Evolutionary conservation across 2,888 invertebrate genomes (phyloP).

Genomic region (Pyralis farinalis): DNA sequence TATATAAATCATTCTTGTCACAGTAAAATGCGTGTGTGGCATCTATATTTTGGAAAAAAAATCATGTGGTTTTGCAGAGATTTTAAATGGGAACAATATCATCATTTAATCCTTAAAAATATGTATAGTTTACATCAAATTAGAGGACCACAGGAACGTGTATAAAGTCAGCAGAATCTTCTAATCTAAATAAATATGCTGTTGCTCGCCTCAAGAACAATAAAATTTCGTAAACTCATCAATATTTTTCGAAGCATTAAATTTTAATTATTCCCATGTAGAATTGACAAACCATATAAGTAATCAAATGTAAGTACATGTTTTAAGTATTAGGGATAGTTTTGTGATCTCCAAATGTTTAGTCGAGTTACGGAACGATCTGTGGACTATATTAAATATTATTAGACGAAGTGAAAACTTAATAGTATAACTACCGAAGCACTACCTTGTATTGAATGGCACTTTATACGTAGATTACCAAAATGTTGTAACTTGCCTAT

Average conservation of each 20-base stretch:
- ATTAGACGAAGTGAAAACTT: not conserved
- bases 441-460: conserved; percentile 34
- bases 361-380: conserved; percentile 57
- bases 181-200: too few species aligned
- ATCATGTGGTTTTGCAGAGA: not conserved
- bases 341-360: conserved; percentile 69
- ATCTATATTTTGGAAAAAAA: too few species aligned
- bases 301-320: conserved; percentile 15
- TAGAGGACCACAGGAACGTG: too few species aligned
- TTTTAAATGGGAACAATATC: not conserved
- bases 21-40: too few species aligned
- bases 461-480: conserved; percentile 25
- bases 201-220: too few species aligned
- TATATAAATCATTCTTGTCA: too few species aligned
- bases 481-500: conserved; percentile 28
- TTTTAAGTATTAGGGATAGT: conserved; percentile 62
- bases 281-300: not conserved
- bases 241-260: too few species aligned
- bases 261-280: not conserved
- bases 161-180: too few species aligned
- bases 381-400: conserved; percentile 24
- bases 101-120: not conserved
- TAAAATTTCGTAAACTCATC: too few species aligned
- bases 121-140: too few species aligned
- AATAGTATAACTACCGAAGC: conserved; percentile 16